phyloP scores from a whole-genome alignment of 1,140 invertebrate species.

The Brachionus rubens region DNA sequence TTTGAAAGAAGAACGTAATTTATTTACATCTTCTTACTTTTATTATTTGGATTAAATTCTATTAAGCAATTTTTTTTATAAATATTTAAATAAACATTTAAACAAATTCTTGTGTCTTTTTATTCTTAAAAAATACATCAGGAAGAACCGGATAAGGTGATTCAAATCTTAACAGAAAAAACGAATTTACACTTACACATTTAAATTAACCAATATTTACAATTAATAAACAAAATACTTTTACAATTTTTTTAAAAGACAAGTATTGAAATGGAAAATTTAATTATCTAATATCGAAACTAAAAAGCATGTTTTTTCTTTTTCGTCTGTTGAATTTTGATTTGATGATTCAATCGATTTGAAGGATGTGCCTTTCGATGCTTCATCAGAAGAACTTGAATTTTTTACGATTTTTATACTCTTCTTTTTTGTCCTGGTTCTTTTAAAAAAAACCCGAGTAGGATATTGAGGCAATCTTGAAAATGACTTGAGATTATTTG shows the following conservation, averaged over 20 bases:
- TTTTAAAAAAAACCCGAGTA: constrained; percentile 13
- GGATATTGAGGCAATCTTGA: constrained; percentile 26
- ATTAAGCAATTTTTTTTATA: constrained; percentile 18
- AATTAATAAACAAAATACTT: constrained; percentile 18
- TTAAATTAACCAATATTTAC: background rate
- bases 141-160: too few relatives aligned
- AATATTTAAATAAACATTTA: constrained; percentile 25
- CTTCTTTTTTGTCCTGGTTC: constrained; percentile 4
- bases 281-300: constrained; percentile 34
- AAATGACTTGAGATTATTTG: constrained; percentile 16
- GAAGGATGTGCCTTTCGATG: constrained; percentile 15
- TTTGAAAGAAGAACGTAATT: constrained; percentile 20
- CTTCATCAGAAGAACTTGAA: background rate
- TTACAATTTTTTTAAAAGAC: too few relatives aligned
- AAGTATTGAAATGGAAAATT: too few relatives aligned
- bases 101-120: constrained; percentile 14
- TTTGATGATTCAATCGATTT: constrained; percentile 28
- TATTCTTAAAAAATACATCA: background rate
- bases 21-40: constrained; percentile 20
- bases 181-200: too few relatives aligned
- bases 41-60: constrained; percentile 28
- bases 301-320: constrained; percentile 1
- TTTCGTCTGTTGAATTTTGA: constrained; percentile 20
- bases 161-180: too few relatives aligned
- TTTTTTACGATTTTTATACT: background rate